phyloP scores from a whole-genome alignment of 37 sponge, comb jelly and placozoan species.

The Beroe forskalii region DNA sequence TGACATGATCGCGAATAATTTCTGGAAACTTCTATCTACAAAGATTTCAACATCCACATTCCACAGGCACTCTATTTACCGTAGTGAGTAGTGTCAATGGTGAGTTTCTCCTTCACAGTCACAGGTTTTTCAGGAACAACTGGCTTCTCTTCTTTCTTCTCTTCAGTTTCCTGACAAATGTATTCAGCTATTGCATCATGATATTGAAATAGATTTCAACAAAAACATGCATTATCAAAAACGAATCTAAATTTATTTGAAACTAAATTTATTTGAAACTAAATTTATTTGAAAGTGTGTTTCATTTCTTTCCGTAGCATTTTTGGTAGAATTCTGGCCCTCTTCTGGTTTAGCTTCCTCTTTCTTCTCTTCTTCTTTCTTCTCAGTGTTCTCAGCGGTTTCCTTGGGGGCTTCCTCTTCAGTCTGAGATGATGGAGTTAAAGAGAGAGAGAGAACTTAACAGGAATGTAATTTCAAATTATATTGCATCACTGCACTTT shows the following conservation, averaged over 20 bases:
- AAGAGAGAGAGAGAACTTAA: too few species aligned
- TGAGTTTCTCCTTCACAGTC: constrained; percentile 1
- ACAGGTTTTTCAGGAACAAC: constrained; percentile 43
- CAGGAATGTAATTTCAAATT: too few species aligned
- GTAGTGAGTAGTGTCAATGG: not conserved
- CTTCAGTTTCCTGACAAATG: not conserved
- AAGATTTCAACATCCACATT: too few species aligned
- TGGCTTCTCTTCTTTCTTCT: constrained; percentile 1
- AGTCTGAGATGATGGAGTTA: too few species aligned
- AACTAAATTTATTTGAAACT: too few species aligned
- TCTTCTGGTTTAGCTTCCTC: constrained; percentile 29
- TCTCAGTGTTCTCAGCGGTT: not conserved
- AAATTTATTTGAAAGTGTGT: too few species aligned
- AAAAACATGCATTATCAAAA: not conserved
- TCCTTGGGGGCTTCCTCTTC: not conserved
- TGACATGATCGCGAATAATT: too few species aligned
- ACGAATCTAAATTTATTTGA: too few species aligned
- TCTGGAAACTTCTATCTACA: too few species aligned
- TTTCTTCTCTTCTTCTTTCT: constrained; percentile 52
- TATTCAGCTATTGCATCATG: not conserved
- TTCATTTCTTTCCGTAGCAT: not conserved
- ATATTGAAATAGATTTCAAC: not conserved
- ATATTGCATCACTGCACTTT: too few species aligned
- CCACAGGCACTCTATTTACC: too few species aligned
- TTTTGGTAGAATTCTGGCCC: not conserved